These are phyloP conservation scores for Sinocyclocheilus grahami DNA, from an alignment of 2,113 vertebrate species.

Conservation along the genomic window DNA sequence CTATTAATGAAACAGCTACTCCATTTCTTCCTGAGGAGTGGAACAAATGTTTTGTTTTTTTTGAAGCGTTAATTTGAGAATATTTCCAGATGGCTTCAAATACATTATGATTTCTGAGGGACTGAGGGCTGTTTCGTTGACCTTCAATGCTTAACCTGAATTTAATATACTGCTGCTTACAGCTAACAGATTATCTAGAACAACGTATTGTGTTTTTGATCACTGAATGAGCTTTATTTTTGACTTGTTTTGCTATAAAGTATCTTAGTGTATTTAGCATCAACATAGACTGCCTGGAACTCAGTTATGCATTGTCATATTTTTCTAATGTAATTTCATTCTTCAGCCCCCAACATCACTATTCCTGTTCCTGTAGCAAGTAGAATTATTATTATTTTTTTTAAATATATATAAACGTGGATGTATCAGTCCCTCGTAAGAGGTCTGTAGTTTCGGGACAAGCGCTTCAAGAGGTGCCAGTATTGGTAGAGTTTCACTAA, in stretches of 20 bases:
- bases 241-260: slow-evolving; percentile 58
- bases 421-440: neutral
- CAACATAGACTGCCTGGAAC: slow-evolving; percentile 49
- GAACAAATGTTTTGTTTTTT: slow-evolving; percentile 48
- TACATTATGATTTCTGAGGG: slow-evolving; percentile 80
- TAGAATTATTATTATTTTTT: neutral
- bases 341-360: slow-evolving; percentile 4
- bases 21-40: slow-evolving; percentile 47
- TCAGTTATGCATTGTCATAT: slow-evolving; percentile 61
- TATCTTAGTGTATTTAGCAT: slow-evolving; percentile 57
- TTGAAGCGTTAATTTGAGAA: slow-evolving; percentile 75
- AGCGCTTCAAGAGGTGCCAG: neutral
- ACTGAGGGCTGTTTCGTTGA: slow-evolving; percentile 59
- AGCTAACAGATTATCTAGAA: neutral
- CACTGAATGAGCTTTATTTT: slow-evolving; percentile 78
- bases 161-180: neutral
- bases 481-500: neutral
- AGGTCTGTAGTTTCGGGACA: slow-evolving; percentile 1
- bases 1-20: slow-evolving; percentile 77
- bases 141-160: slow-evolving; percentile 78
- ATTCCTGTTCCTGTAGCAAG: neutral
- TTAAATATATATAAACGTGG: neutral
- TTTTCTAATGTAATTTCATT: slow-evolving; percentile 62
- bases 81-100: slow-evolving; percentile 75
- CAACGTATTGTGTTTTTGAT: slow-evolving; percentile 80